These are phyloP conservation scores for Ariolimax columbianus DNA, from an alignment of 2,888 invertebrate genomes.

Conservation along the genomic window DNA sequence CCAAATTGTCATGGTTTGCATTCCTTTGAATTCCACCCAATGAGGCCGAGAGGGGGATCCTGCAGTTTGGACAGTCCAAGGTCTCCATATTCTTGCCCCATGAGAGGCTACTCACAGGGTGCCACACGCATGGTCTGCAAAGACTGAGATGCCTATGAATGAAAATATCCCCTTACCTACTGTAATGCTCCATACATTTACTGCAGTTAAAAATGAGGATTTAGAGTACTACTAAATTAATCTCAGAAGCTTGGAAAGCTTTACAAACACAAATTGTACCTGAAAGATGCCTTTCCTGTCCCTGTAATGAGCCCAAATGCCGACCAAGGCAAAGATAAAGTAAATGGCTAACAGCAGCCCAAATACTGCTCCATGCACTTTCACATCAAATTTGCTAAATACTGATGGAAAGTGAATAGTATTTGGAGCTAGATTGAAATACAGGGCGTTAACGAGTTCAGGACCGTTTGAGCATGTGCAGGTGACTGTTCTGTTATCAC, in stretches of 20 bases:
- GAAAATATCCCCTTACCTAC: no score
- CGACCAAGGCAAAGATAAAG: slow-evolving; percentile 61
- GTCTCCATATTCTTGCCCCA: no score
- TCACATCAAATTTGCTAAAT: slow-evolving; percentile 69
- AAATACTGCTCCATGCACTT: slow-evolving; percentile 70
- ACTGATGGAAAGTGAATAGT: slow-evolving; percentile 78
- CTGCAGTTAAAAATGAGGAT: no score
- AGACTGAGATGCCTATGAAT: no score
- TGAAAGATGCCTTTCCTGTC: slow-evolving; percentile 59
- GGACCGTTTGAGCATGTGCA: slow-evolving; percentile 39
- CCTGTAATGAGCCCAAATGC: slow-evolving; percentile 67
- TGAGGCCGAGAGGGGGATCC: no score
- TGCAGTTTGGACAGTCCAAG: no score
- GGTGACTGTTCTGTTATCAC: slow-evolving; percentile 15
- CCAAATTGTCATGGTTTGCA: no score
- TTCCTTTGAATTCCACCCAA: no score
- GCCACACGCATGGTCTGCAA: no score
- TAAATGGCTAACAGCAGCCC: slow-evolving; percentile 69
- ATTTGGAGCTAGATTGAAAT: slow-evolving; percentile 76
- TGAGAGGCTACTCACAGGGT: no score
- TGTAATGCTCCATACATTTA: no score
- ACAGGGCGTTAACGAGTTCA: slow-evolving; percentile 56
- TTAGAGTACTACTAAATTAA: no score
- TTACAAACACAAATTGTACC: neutral
- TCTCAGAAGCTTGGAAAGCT: neutral